A percentile compares a stretch with the other conserved stretches of the same genome.
Evolutionary conservation across 2,113 vertebrate species (phyloP).

Genomic region (Arvicanthis niloticus): DNA sequence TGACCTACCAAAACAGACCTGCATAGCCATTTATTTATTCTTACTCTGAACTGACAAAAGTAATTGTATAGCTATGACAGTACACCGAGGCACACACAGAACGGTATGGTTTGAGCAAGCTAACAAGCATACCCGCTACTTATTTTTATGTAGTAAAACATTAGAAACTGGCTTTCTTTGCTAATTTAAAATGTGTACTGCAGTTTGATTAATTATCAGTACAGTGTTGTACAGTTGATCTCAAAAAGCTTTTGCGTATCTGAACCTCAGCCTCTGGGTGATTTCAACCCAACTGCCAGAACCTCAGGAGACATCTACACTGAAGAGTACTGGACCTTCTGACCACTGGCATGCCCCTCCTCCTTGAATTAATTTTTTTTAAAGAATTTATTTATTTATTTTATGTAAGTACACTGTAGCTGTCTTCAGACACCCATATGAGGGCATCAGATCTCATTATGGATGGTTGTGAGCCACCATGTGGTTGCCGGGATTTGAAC

Average conservation of each 20-base stretch:
- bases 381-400: no score
- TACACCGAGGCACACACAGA: background rate
- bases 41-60: background rate
- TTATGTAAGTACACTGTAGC: no score
- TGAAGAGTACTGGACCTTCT: background rate
- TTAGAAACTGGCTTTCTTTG: background rate
- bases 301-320: rapidly evolving
- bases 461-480: no score
- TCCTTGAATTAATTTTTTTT: background rate
- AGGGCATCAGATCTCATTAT: no score
- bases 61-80: rapidly evolving
- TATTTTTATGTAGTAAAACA: background rate
- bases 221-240: background rate
- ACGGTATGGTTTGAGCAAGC: background rate
- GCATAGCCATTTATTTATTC: background rate
- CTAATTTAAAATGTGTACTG: background rate
- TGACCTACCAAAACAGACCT: background rate
- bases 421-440: no score
- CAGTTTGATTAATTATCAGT: background rate
- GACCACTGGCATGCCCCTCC: background rate
- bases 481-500: no score
- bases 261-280: background rate
- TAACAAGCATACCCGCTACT: background rate
- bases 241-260: background rate
- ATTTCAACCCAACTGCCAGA: background rate